A percentile compares a stretch with the other conserved stretches of the same genome.
Evolutionary conservation across 2,113 vertebrate genomes (phyloP).

Genomic region (Solenodon paradoxus): DNA sequence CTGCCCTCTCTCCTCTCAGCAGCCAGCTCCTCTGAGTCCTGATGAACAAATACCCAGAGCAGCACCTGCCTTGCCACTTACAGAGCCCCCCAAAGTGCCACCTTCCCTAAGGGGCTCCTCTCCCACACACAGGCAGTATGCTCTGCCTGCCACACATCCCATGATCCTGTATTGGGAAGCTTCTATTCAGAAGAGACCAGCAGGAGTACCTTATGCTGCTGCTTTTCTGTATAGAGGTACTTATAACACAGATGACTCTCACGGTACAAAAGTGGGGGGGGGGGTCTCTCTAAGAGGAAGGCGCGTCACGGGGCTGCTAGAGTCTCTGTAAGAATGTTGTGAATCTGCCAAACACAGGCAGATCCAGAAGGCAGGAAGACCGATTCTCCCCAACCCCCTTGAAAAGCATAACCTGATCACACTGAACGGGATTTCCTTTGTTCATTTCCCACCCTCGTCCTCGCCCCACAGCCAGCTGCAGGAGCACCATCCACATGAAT

Average conservation of each 20-base stretch:
- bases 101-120: background rate
- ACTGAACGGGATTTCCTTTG: background rate
- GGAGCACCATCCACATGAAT: background rate
- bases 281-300: background rate
- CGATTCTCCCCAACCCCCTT: fast-evolving
- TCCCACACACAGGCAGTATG: background rate
- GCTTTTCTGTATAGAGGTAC: background rate
- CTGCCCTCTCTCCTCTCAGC: background rate
- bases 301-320: fast-evolving
- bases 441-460: background rate
- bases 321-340: background rate
- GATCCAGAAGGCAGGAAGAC: background rate
- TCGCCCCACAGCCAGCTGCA: background rate
- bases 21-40: background rate
- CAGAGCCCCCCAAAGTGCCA: background rate
- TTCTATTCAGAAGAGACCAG: background rate
- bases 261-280: background rate
- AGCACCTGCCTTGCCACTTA: background rate
- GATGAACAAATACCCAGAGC: background rate
- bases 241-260: background rate
- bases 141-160: background rate
- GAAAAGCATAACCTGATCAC: background rate
- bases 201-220: fast-evolving
- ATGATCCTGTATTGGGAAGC: background rate
- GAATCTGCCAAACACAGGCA: background rate